Conservation (phyloP, 2,797 vertebrate species). For the Bradypodion pumilum region DNA sequence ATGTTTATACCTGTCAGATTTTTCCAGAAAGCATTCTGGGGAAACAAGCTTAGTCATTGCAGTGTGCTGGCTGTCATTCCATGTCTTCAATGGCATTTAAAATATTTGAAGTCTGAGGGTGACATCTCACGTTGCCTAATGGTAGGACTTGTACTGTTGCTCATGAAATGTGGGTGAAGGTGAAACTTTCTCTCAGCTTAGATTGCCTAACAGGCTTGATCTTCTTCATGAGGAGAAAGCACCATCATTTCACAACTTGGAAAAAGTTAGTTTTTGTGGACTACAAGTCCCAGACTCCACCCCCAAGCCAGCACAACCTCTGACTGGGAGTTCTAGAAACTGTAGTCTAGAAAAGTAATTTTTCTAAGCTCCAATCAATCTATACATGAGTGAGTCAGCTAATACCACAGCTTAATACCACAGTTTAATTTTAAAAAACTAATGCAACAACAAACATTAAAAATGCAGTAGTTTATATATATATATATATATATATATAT, state of each 20-base stretch:
- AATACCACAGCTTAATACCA: neutral
- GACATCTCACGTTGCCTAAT: neutral
- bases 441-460: constrained; percentile 12
- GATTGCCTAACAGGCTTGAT: neutral
- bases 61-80: neutral
- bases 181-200: neutral
- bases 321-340: too few relatives aligned
- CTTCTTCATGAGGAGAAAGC: neutral
- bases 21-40: neutral
- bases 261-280: neutral
- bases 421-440: neutral
- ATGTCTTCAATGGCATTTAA: neutral
- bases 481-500: neutral
- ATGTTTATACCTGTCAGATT: neutral
- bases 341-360: too few relatives aligned
- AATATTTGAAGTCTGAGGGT: neutral
- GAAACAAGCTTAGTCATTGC: neutral
- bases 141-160: neutral
- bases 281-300: too few relatives aligned
- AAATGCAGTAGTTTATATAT: neutral
- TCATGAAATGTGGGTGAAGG: neutral
- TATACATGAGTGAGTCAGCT: neutral
- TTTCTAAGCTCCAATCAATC: neutral
- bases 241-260: neutral
- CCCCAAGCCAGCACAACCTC: too few relatives aligned